A percentile compares a stretch with the other conserved stretches of the same genome.
phyloP scores from a whole-genome alignment of 2,113 vertebrate species.

The Motacilla tschutschensis region DNA sequence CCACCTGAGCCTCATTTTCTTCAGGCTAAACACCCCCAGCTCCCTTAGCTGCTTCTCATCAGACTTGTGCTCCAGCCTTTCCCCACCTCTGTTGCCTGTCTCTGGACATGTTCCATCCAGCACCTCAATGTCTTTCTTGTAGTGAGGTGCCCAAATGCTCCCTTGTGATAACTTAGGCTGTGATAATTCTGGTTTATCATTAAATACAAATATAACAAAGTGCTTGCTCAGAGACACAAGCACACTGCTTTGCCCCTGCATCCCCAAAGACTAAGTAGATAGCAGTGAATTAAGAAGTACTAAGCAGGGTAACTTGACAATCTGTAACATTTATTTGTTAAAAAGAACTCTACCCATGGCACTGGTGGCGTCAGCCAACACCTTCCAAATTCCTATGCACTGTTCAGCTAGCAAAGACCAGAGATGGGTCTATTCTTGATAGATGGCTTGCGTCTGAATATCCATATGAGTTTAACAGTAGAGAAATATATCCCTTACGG shows the following conservation, averaged over 20 bases:
- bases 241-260: not conserved
- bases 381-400: not conserved
- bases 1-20: not conserved
- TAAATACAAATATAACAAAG: not conserved
- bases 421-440: not conserved
- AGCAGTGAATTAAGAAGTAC: not conserved
- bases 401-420: not conserved
- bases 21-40: not conserved
- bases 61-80: not conserved
- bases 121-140: not conserved
- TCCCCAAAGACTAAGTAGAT: not conserved
- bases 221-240: accelerated
- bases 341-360: not conserved
- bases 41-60: not conserved
- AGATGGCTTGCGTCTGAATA: not conserved
- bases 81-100: accelerated
- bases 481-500: not conserved
- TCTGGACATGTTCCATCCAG: not conserved
- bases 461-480: not conserved
- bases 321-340: not conserved
- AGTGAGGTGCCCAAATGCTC: accelerated
- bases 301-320: not conserved
- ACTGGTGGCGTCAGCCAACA: not conserved
- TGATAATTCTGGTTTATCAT: not conserved
- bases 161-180: not conserved